Evolutionary conservation across 2,888 invertebrate genomes (phyloP).

Genomic region (Chymomyza amoena): DNA sequence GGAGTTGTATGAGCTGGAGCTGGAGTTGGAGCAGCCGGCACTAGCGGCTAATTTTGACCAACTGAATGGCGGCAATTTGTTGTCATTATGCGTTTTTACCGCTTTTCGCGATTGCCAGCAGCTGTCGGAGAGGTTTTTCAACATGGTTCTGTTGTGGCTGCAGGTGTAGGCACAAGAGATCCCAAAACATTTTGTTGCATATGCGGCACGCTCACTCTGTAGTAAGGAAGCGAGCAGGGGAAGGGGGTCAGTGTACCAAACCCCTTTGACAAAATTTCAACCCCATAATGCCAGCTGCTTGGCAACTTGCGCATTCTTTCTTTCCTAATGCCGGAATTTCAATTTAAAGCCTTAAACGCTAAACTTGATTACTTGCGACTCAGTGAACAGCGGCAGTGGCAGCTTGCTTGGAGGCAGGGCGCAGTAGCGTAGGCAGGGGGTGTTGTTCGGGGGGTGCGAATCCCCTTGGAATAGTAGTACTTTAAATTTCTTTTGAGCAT

Average conservation of each 20-base stretch:
- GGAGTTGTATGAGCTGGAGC: background rate
- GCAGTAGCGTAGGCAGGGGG: too few species aligned
- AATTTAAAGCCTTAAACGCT: slow-evolving; percentile 74
- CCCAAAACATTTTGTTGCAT: background rate
- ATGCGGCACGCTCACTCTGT: slow-evolving; percentile 31
- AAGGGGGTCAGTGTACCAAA: background rate
- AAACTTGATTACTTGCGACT: slow-evolving; percentile 73
- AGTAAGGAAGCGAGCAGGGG: background rate
- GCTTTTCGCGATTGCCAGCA: slow-evolving; percentile 1
- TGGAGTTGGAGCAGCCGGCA: background rate
- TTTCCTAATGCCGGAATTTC: slow-evolving; percentile 71
- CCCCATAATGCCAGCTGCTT: slow-evolving; percentile 21
- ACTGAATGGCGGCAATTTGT: slow-evolving; percentile 53
- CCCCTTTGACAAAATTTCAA: slow-evolving; percentile 10
- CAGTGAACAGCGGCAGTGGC: slow-evolving; percentile 44
- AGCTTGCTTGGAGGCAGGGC: background rate
- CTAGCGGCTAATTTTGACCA: background rate
- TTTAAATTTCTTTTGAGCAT: too few species aligned
- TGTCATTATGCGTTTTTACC: slow-evolving; percentile 28
- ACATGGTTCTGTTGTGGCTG: slow-evolving; percentile 22
- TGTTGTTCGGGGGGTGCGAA: too few species aligned
- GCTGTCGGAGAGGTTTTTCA: background rate
- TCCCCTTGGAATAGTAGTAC: too few species aligned
- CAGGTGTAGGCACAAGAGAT: background rate
- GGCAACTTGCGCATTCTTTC: slow-evolving; percentile 54